phyloP scores from a whole-genome alignment of 1,140 invertebrate species.

The Drosophila sp. region DNA sequence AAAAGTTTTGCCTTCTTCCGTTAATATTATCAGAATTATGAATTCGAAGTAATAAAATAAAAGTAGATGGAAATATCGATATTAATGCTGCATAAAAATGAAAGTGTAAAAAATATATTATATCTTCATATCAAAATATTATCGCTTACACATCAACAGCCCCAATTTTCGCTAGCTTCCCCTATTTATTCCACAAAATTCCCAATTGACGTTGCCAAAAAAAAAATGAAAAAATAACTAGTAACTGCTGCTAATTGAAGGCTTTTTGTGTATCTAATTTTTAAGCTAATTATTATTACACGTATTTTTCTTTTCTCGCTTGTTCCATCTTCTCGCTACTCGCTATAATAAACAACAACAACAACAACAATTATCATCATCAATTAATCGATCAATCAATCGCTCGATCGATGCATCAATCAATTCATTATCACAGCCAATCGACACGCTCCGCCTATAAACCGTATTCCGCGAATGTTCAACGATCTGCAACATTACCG shows the following conservation, averaged over 20 bases:
- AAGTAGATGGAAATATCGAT: too few species aligned
- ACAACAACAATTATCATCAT: conserved; percentile 37
- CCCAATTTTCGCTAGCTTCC: too few species aligned
- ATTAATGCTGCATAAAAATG: too few species aligned
- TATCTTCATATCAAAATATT: not conserved
- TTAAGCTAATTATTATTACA: conserved; percentile 46
- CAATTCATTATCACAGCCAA: conserved; percentile 79
- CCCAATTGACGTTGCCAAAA: conserved; percentile 43
- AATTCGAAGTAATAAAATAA: too few species aligned
- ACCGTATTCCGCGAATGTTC: conserved; percentile 87
- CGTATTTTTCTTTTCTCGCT: conserved; percentile 72
- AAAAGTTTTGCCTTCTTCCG: too few species aligned
- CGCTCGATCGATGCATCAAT: conserved; percentile 10
- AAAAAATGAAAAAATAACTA: not conserved
- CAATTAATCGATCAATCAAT: conserved; percentile 32
- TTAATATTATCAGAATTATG: too few species aligned
- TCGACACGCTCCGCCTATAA: conserved; percentile 89
- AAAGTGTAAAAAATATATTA: not conserved
- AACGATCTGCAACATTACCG: conserved; percentile 89
- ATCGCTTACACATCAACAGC: not conserved
- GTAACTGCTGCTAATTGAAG: conserved; percentile 32
- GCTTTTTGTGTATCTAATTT: conserved; percentile 62
- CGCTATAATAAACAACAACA: conserved; percentile 30
- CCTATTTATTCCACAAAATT: not conserved
- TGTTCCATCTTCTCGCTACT: conserved; percentile 28